Evolutionary conservation across 2,113 vertebrate genomes (phyloP).

Genomic region (Cisticola juncidis): DNA sequence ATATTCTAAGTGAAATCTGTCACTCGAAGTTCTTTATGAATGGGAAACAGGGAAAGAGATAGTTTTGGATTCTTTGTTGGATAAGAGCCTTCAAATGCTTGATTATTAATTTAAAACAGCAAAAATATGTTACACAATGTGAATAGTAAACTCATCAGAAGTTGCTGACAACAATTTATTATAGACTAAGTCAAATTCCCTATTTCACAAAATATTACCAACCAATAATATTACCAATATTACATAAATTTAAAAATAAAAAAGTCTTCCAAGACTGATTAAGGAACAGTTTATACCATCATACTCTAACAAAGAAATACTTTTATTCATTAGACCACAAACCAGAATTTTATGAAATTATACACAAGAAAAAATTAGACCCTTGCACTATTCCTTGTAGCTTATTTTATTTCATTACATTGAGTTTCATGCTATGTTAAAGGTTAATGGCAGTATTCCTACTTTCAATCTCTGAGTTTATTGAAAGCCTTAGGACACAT

Average conservation of each 20-base stretch:
- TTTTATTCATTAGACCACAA: not conserved
- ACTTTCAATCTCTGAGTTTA: slow-evolving; percentile 3
- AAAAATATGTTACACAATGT: not conserved
- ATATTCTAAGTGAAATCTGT: not conserved
- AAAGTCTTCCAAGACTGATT: not conserved
- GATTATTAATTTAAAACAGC: not conserved
- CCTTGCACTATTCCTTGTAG: not conserved
- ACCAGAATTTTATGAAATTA: not conserved
- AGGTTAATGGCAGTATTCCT: slow-evolving; percentile 17
- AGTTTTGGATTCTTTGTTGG: not conserved
- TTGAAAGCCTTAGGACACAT: slow-evolving; percentile 45
- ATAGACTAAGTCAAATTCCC: not conserved
- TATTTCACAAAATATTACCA: not conserved
- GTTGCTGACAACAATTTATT: not conserved
- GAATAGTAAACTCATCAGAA: not conserved
- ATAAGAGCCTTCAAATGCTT: not conserved
- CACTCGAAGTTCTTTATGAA: not conserved
- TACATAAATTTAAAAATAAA: not conserved
- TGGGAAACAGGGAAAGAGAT: not conserved
- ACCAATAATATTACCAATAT: not conserved
- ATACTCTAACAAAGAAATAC: not conserved
- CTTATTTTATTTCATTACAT: not conserved
- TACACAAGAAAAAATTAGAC: not conserved
- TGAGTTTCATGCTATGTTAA: slow-evolving; percentile 2
- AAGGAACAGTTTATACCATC: not conserved